Conservation (phyloP, 2,888 invertebrate genomes). For the Rhagonycha lutea region DNA sequence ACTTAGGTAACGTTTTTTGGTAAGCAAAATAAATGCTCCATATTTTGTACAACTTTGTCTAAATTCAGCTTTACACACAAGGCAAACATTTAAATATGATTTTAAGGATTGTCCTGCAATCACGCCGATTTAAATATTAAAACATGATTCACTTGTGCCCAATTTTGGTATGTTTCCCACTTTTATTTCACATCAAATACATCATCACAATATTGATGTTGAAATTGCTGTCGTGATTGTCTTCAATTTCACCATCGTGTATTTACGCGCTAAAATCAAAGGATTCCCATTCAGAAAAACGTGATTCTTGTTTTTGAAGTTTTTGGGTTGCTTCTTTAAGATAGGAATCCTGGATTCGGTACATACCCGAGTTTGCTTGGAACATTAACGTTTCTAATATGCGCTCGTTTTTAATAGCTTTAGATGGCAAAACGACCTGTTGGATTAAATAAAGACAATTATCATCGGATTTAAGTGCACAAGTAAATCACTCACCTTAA, state of each 20-base stretch:
- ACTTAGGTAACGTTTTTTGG: background rate
- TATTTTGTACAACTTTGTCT: background rate
- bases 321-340: constrained; percentile 86
- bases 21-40: background rate
- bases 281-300: constrained; percentile 80
- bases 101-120: constrained; percentile 49
- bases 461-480: background rate
- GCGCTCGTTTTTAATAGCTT: constrained; percentile 89
- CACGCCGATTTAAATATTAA: constrained; percentile 33
- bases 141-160: constrained; percentile 47
- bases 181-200: constrained; percentile 28
- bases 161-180: constrained; percentile 22
- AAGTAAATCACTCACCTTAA: constrained; percentile 67
- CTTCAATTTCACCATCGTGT: constrained; percentile 37
- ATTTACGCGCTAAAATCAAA: constrained; percentile 66
- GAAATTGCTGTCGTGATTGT: constrained; percentile 42
- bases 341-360: constrained; percentile 86
- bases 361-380: constrained; percentile 92
- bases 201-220: constrained; percentile 32
- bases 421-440: constrained; percentile 85
- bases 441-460: background rate
- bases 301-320: constrained; percentile 86
- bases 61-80: constrained; percentile 40
- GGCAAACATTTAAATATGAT: constrained; percentile 41
- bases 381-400: constrained; percentile 91